Percentiles rank a stretch among this genome's conserved stretches.
phyloP scores from a whole-genome alignment of 2,888 invertebrate genomes.

The Eupithecia centaureata region DNA sequence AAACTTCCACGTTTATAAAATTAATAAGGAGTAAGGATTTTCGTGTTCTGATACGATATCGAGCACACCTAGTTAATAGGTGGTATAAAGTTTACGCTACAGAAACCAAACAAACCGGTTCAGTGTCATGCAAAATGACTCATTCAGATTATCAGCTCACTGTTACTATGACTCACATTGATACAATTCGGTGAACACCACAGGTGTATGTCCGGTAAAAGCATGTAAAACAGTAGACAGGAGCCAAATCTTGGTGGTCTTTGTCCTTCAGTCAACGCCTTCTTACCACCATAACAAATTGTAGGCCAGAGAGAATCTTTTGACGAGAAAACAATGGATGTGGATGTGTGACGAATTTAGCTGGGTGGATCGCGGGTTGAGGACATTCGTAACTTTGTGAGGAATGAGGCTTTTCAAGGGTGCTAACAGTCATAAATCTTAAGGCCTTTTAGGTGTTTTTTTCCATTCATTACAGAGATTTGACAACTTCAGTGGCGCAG shows the following conservation, averaged over 20 bases:
- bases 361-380: constrained; percentile 30
- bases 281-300: constrained; percentile 64
- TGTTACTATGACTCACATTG: constrained; percentile 47
- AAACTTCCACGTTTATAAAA: too few relatives aligned
- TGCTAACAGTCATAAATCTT: constrained; percentile 4
- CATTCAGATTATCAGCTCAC: constrained; percentile 24
- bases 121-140: constrained; percentile 33
- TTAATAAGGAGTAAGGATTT: too few relatives aligned
- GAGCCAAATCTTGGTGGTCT: constrained; percentile 65
- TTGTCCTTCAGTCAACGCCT: constrained; percentile 70
- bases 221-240: constrained; percentile 53
- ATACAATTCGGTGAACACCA: constrained; percentile 51
- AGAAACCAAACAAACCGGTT: constrained; percentile 26
- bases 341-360: constrained; percentile 66
- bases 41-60: background rate
- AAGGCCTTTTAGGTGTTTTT: background rate
- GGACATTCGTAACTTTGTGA: constrained; percentile 9
- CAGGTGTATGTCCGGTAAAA: constrained; percentile 57
- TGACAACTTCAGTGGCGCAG: too few relatives aligned
- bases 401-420: constrained; percentile 3
- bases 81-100: constrained; percentile 1
- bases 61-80: background rate
- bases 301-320: constrained; percentile 74
- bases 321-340: constrained; percentile 75
- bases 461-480: background rate